Evolutionary conservation across 2,888 invertebrate species (phyloP).

Genomic region (Maniola hyperantus): DNA sequence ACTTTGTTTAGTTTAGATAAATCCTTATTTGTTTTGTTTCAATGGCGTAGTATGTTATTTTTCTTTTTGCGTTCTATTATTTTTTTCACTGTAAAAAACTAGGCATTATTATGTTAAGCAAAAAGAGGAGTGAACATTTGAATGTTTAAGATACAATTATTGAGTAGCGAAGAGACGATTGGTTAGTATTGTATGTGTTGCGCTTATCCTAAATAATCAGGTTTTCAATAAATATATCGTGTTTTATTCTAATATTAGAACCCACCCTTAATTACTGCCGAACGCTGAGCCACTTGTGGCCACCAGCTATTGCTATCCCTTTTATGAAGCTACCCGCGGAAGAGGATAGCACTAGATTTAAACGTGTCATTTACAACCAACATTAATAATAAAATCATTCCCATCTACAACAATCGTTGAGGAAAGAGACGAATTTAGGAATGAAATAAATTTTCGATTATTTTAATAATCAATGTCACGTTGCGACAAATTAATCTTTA

Average conservation of each 20-base stretch:
- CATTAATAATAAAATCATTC: no score
- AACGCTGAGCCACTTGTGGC: no score
- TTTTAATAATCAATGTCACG: no score
- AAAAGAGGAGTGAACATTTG: constrained; percentile 31
- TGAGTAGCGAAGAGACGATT: constrained; percentile 37
- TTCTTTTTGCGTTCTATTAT: not conserved
- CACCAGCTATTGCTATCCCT: no score
- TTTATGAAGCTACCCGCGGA: no score
- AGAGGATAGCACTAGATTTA: no score
- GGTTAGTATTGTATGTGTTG: constrained; percentile 61
- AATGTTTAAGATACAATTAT: constrained; percentile 41
- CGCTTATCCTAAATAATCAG: constrained; percentile 78
- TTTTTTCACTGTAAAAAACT: not conserved
- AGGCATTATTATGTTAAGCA: constrained; percentile 25
- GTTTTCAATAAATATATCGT: constrained; percentile 66
- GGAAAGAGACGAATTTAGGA: no score
- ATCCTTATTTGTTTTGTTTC: not conserved
- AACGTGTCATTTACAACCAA: no score
- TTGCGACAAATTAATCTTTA: no score
- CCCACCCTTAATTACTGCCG: not conserved
- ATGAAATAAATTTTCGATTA: no score
- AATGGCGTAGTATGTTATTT: not conserved
- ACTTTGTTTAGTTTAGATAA: no score
- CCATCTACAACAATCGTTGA: no score
- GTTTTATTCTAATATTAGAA: constrained; percentile 57